These are phyloP conservation scores for Tiliacea aurago DNA, from an alignment of 2,888 invertebrate genomes.

Conservation along the genomic window DNA sequence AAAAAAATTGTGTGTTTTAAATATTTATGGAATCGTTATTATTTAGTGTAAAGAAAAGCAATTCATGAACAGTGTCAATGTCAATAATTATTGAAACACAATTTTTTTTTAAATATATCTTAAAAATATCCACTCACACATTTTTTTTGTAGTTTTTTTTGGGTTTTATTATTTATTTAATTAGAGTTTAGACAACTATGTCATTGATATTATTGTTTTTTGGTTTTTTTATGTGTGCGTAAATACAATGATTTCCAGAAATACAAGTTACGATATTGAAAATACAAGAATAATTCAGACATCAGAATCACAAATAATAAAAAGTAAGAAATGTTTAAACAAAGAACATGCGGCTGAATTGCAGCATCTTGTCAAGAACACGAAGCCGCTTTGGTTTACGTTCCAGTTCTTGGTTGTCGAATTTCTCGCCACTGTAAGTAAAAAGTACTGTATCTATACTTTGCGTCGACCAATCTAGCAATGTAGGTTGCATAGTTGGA, in stretches of 20 bases:
- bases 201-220: neutral
- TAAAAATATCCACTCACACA: neutral
- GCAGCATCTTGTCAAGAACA: conserved; percentile 89
- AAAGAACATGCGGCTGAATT: conserved; percentile 93
- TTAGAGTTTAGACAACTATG: neutral
- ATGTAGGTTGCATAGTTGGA: neutral
- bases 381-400: conserved; percentile 86
- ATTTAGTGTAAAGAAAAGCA: too few relatives aligned
- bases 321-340: conserved; percentile 85
- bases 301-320: neutral
- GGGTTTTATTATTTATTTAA: neutral
- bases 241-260: conserved; percentile 13
- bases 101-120: neutral
- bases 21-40: too few relatives aligned
- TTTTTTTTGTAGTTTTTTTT: conserved; percentile 15
- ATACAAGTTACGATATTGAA: neutral
- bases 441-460: conserved; percentile 26
- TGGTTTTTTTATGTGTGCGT: neutral
- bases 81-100: neutral
- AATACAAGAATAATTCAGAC: conserved; percentile 24
- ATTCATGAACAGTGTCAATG: neutral
- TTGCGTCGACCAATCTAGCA: neutral
- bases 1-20: too few relatives aligned
- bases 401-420: conserved; percentile 87
- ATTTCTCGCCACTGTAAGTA: conserved; percentile 81